Conservation (phyloP, 2,113 vertebrate genomes). For the Pionites leucogaster region DNA sequence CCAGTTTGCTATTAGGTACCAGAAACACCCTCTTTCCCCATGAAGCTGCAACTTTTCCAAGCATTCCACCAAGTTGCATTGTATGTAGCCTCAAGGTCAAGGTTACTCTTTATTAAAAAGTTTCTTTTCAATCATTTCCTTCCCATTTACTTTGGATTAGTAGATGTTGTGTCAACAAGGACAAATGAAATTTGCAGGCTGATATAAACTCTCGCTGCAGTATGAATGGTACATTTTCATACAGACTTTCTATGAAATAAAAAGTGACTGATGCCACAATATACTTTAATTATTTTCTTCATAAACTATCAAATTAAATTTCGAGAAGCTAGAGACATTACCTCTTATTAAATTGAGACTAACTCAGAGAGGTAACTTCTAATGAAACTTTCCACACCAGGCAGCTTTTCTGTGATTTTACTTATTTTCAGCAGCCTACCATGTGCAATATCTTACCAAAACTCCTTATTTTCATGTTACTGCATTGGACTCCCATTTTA, state of each 20-base stretch:
- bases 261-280: constrained; percentile 54
- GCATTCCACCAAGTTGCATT: neutral
- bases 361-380: constrained; percentile 60
- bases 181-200: neutral
- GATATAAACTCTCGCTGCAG: neutral
- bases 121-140: neutral
- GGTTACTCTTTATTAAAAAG: neutral
- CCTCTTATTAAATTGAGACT: constrained; percentile 56
- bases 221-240: neutral
- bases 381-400: constrained; percentile 60
- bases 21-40: neutral
- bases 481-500: neutral
- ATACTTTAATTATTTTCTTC: constrained; percentile 75
- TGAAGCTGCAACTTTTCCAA: neutral
- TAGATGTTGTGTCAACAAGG: neutral
- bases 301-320: constrained; percentile 75
- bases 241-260: constrained; percentile 24
- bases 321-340: constrained; percentile 62
- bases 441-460: neutral
- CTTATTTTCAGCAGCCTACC: constrained; percentile 27
- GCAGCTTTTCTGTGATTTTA: constrained; percentile 28
- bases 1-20: neutral
- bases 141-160: neutral
- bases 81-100: neutral
- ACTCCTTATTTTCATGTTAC: neutral